Evolutionary conservation across 2,888 invertebrate species (phyloP), one percentile per base, ranked within the genome.

Genomic region (Harmothoe impar): DNA sequence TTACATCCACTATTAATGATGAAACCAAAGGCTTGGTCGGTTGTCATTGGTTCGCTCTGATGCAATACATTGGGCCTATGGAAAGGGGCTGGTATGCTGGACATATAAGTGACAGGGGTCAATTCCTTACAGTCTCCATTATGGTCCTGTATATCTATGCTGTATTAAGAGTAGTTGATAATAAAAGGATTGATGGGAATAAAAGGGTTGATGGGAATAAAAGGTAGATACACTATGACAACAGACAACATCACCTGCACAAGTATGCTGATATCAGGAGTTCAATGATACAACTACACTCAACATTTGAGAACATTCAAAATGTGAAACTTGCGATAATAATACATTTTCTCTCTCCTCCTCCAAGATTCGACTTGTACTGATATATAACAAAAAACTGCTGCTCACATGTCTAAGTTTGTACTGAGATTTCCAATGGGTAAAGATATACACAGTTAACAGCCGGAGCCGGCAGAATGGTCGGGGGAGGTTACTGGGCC

Each of bases 271-370:
- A 81, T 35, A 81, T 35, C 81, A 35, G 81, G 81, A 81, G 35
- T 7, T 81, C 33, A 81, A 43, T 17, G 81, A 35, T 43, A 81
- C 81, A 81, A 29, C 77, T 77, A 77, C 25, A 77, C 17, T 17
- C 77, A 77, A 81, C 81, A 81, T 81, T 81, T 81, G 33, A 81
- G 81, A 81, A 43, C 81, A 81, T 35, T 43, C 81, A 81, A 81
- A 33, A 81, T 81, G 17, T 35, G 25, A 81, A 81, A 81, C 81
- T 81, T 81, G 81, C 81, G 33, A 81, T 81, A 81, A 81, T 81
- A 81, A 81, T 81, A 81, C 81, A 33, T 35, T 43, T n/a, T 81
- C 81, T 77, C 77, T 31, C 77, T 31, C 31, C 31, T 72, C 72
- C 31, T 17, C 25, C 0, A 29, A 25, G 1, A 29, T 17, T 15